Evolutionary conservation across 1,140 invertebrate species (phyloP), one percentile per base, ranked within the genome.

Genomic region (Drosophila hydei): DNA sequence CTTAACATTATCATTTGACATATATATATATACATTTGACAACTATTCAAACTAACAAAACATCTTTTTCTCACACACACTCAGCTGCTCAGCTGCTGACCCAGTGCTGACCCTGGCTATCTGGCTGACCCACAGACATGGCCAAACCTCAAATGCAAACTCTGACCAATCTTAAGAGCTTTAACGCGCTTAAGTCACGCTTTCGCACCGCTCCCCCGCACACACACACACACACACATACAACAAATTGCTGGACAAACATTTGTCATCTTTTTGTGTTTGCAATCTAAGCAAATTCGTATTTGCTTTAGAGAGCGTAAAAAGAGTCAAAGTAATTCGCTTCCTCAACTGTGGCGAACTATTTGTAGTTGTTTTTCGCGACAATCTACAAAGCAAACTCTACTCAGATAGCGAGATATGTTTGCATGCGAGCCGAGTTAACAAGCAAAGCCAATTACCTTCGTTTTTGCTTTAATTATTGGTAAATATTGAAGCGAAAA

Each of bases 401-500:
- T 47, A 65, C 42, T 38, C 52, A 73, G 69, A 80, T 62, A 70
- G 56, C 42, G 33, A 61, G 40, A 27, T 56, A 54, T 60, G 56
- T 55, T 71, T 77, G 71, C 43, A 25, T 51, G 21, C 40, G 12
- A 18, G 54, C 63, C 59, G 38, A 48, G 30, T 33, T 38, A 63
- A 85, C 80, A 77, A 71, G 77, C 64, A 85, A 85, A 85, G 74
- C 72, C 80, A 85, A 80, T 85, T 80, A 85, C 63, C 61, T 54
- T 23, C 56, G n/a, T 79, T 33, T 11, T 33, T 33, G 9, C 30
- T 73, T 77, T 84, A 84, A 79, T 85, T 79, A 79, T 77, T 74
- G 74, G 80, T 61, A 84, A 85, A 84, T 84, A 84, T 85, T 84
- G 52, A 58, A 45, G 8, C 30, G 33, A 54, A 25, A 77, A 48